Conservation (phyloP, 1,140 invertebrate genomes). For the Solen grandis region DNA sequence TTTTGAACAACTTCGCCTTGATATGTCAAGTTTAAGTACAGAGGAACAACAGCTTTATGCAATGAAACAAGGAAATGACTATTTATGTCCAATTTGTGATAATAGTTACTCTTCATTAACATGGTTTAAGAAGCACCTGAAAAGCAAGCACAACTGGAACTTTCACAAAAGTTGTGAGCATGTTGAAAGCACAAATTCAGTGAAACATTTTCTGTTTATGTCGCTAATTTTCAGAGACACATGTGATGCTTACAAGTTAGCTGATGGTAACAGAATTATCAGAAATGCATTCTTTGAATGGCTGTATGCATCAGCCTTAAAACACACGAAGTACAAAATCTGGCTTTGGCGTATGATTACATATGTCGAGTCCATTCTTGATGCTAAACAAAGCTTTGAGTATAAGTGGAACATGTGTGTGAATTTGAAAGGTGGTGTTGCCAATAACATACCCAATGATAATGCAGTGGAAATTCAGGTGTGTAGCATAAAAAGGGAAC, state of each 20-base stretch:
- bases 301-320: slow-evolving; percentile 10
- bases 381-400: slow-evolving; percentile 31
- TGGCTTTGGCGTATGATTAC: slow-evolving; percentile 24
- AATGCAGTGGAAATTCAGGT: slow-evolving; percentile 44
- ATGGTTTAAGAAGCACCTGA: slow-evolving; percentile 44
- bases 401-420: slow-evolving; percentile 48
- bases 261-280: slow-evolving; percentile 55
- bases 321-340: slow-evolving; percentile 43
- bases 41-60: slow-evolving; percentile 19
- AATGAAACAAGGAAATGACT: slow-evolving; percentile 25
- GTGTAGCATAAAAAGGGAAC: slow-evolving; percentile 26
- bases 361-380: slow-evolving; percentile 17
- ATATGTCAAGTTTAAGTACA: neutral
- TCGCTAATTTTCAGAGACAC: slow-evolving; percentile 39
- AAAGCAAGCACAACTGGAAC: slow-evolving; percentile 20
- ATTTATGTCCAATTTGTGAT: slow-evolving; percentile 23
- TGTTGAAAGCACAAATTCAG: neutral
- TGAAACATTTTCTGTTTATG: slow-evolving; percentile 29
- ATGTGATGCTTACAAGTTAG: slow-evolving; percentile 41
- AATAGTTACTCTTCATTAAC: slow-evolving; percentile 12
- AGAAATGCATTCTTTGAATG: slow-evolving; percentile 47
- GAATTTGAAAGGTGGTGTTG: slow-evolving; percentile 40
- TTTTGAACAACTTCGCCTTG: neutral
- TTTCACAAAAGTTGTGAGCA: neutral
- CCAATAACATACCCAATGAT: slow-evolving; percentile 56